Base-by-base conservation (phyloP, 2,797 vertebrate genomes). In the Crocidura indochinensis region DNA sequence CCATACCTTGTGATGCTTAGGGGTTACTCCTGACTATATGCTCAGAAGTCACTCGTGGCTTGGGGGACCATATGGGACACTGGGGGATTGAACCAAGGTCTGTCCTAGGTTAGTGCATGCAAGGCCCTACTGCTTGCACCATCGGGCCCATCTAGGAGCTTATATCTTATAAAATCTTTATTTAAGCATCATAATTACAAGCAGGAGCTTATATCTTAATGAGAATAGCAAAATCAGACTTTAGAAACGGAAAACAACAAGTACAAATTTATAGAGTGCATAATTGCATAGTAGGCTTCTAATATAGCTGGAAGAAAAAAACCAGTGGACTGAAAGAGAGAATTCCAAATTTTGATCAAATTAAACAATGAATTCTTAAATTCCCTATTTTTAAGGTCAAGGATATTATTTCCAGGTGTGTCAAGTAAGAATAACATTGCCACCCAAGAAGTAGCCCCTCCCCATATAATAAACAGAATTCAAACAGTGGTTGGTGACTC, bases 381-480 rank as follows among this genome's bases (percentile, higher is more conserved):
- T 73, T 76, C 67, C 56, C 87, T 51, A 62, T 75, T 84, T 74
- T 87, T 77, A 26, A 73, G 47, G 53, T 47, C 67, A 38, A 14
- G 2, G 47, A 11, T 88, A 10, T 90, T 86, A 78, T 86, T 91
- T 94, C 64, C 73, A 65, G 72, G 92, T 93, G 71, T 94, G 90
- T 80, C 22, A 65, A 24, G 88, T 62, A 81, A 92, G 78, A 78
- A 56, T 87, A 94, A 74, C 68, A 84, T 90, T 94, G 83, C 90
- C 91, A 92, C 91, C 93, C 87, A 96, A 91, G 89, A 88, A 94
- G 94, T 71, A 81, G 44, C 46, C 84, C 29, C 22, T 83, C 71
- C 76, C 65, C 29, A 60, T 78, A 80, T 91, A 91, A 95, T 86
- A 88, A 94, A 77, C 86, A 93, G 92, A 91, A 88, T 84, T 93